Evolutionary conservation across 2,888 invertebrate genomes (phyloP), one percentile per base, ranked within the genome.

Genomic region (Diplolepis rosae): DNA sequence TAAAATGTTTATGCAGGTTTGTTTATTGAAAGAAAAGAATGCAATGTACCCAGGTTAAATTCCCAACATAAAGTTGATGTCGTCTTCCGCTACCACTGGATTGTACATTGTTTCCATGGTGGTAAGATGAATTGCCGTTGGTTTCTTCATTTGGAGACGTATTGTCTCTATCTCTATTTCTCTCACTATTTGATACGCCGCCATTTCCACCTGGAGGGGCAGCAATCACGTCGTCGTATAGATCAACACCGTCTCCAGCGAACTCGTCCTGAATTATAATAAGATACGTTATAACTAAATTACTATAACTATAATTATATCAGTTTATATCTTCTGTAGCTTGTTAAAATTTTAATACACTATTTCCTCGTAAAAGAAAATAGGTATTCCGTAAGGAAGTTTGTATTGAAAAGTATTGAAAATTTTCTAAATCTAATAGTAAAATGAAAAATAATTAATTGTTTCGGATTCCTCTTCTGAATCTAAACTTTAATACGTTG

Each of bases 41-140:
- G 13, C 22, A 13, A 35, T 22, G 13, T 92, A 97, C 97, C 98
- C 99, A 99, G 83, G 98, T 98, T 80, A 99, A 93, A 91, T 99
- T 99, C 85, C 99, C 99, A 86, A 99, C 94, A 90, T 99, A 99
- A 54, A 98, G 92, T 89, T 98, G 97, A 89, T 95, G 95, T 85
- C 96, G 93, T 85, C 96, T 92, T 54, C 93, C 93, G 80, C 93
- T 91, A 78, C 92, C 92, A 87, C 93, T 94, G 77, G 94, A 93
- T 77, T 92, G 91, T 78, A 92, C 91, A 85, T 91, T 93, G 85
- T 93, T 93, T 80, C 93, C 93, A 80, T 92, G 92, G 90, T 93
- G 94, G 79, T 94, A 93, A 65, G 91, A 90, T 74, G 92, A 91
- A 84, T 93, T 93, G 71, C 93, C 93, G 87, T 93, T 93, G n/a